phyloP scores from a whole-genome alignment of 2,113 vertebrate species.

The Tricholaema leucomelas region DNA sequence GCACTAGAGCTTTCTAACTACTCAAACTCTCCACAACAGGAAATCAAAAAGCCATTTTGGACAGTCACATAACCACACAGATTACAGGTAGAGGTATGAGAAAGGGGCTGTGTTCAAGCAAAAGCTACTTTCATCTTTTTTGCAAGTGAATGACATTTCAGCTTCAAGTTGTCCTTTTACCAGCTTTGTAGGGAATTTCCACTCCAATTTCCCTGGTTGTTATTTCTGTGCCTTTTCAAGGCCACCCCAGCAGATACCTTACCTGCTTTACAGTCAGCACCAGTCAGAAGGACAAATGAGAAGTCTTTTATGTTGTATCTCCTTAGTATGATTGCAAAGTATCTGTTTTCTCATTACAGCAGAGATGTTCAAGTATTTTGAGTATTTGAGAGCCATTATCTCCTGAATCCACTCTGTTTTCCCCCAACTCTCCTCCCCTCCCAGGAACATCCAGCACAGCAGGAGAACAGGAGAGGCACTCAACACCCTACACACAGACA shows the following conservation, averaged over 20 bases:
- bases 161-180: not conserved
- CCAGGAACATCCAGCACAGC: not conserved
- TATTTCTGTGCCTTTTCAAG: slow-evolving; percentile 5
- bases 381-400: not conserved
- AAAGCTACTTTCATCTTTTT: not conserved
- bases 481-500: not conserved
- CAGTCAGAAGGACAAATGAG: not conserved
- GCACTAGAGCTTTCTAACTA: not conserved
- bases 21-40: not conserved
- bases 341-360: not conserved
- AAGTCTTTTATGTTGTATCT: not conserved
- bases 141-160: not conserved
- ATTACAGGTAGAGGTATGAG: not conserved
- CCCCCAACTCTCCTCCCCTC: not conserved
- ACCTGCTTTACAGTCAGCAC: not conserved
- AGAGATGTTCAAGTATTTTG: not conserved
- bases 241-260: not conserved
- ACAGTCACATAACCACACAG: not conserved
- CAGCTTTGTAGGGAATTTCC: not conserved
- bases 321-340: not conserved
- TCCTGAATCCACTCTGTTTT: not conserved
- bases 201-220: not conserved
- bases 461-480: fast-evolving
- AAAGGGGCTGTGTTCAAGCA: not conserved
- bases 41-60: not conserved